These are phyloP conservation scores for Xyrichtys novacula DNA, from an alignment of 2,797 vertebrate genomes.

Conservation along the genomic window DNA sequence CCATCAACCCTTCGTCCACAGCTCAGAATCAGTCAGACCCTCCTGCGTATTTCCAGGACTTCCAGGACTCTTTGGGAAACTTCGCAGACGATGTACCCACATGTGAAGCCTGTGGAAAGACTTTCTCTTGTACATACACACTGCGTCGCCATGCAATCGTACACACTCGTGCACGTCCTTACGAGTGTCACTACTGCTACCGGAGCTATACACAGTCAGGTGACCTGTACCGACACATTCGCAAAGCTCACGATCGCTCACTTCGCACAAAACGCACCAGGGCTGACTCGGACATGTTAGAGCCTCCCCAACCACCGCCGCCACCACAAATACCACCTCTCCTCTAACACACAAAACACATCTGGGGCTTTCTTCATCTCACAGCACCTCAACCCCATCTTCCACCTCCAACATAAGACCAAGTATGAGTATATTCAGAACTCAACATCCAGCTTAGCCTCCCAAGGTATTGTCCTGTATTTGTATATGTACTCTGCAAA, in stretches of 20 bases:
- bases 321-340: slow-evolving; percentile 52
- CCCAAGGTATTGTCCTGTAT: slow-evolving; percentile 4
- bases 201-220: slow-evolving; percentile 97
- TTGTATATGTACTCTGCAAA: background rate
- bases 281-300: slow-evolving; percentile 76
- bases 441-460: background rate
- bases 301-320: slow-evolving; percentile 57
- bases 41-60: slow-evolving; percentile 87
- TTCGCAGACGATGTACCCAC: slow-evolving; percentile 95
- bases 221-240: slow-evolving; percentile 95
- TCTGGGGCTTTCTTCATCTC: slow-evolving; percentile 4
- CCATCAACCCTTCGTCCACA: slow-evolving; percentile 62
- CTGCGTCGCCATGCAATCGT: slow-evolving; percentile 94
- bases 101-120: slow-evolving; percentile 93
- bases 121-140: slow-evolving; percentile 95
- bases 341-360: slow-evolving; percentile 53
- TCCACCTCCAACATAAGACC: background rate
- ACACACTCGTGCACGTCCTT: slow-evolving; percentile 93
- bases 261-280: slow-evolving; percentile 88
- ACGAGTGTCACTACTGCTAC: slow-evolving; percentile 95
- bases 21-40: slow-evolving; percentile 77
- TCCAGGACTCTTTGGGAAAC: slow-evolving; percentile 87
- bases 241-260: slow-evolving; percentile 92
- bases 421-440: background rate
- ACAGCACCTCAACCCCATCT: background rate